A percentile compares a stretch with the other conserved stretches of the same genome.
Conservation (phyloP, 1,140 invertebrate genomes). For the Paralvinella palmiformis region DNA sequence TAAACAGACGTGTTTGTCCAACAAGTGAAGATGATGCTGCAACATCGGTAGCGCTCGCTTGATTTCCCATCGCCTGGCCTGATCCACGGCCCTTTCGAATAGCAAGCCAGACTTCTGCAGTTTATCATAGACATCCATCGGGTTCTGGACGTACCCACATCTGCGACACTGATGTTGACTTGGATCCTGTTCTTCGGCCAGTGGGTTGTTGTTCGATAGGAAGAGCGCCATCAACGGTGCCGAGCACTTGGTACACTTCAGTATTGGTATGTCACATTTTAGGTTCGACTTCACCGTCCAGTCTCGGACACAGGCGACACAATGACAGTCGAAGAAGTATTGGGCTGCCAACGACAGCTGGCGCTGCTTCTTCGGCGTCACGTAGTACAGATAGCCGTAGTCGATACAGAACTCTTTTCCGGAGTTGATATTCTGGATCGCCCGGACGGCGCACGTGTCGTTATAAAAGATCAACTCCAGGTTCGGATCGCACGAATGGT, state of each 20-base stretch:
- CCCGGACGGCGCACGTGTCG: slow-evolving; percentile 36
- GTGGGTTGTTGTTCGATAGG: slow-evolving; percentile 56
- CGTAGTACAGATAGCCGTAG: slow-evolving; percentile 83
- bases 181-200: slow-evolving; percentile 19
- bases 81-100: slow-evolving; percentile 59
- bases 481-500: slow-evolving; percentile 86
- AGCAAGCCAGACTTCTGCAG: slow-evolving; percentile 64
- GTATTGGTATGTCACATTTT: slow-evolving; percentile 36
- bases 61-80: slow-evolving; percentile 45
- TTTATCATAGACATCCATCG: slow-evolving; percentile 34
- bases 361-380: slow-evolving; percentile 59
- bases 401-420: slow-evolving; percentile 80
- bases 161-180: slow-evolving; percentile 25
- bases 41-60: slow-evolving; percentile 49
- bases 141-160: slow-evolving; percentile 38
- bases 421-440: slow-evolving; percentile 38
- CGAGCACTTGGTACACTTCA: slow-evolving; percentile 33
- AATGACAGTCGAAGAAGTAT: slow-evolving; percentile 85
- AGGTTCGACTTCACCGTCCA: slow-evolving; percentile 77
- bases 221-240: slow-evolving; percentile 57
- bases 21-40: slow-evolving; percentile 61
- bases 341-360: slow-evolving; percentile 63
- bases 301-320: slow-evolving; percentile 70
- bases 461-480: slow-evolving; percentile 79
- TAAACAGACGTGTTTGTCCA: slow-evolving; percentile 65